Evolutionary conservation across 1,140 invertebrate species (phyloP), one percentile per base, ranked within the genome.

Genomic region (Octopus bimaculoides): DNA sequence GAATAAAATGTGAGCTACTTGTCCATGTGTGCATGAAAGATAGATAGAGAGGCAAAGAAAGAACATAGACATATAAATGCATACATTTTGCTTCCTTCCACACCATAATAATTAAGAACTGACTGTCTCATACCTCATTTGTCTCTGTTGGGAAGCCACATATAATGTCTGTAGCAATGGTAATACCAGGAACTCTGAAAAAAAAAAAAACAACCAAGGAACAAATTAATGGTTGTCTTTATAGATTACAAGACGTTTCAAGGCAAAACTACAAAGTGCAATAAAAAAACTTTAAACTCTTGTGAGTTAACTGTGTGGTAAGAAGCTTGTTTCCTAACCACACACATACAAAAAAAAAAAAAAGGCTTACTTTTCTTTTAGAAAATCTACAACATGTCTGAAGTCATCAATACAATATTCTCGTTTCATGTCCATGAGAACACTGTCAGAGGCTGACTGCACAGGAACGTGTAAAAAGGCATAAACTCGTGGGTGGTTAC

Each of bases 141-240:
- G 95, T 98, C 92, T 99, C 98, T 5, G 96, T 98, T 0, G 98
- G 98, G 90, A 99, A 99, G 0, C 98, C 98, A 90, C 97, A 99
- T 86, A 99, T 99, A 56, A 99, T 95, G 89, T 99, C 98, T 0
- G 98, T 99, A 0, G 97, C 97, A 85, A 99, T 96, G 4, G 96
- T 98, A 9, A 99, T 92, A 5, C 93, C 94, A 0, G 94, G 94
- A 5, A 97, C 95, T 84, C 94, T 95, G 26, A 75, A 75, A 75
- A 20, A 3, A 41, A 82, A 81, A 76, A 78, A 80, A 52, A 26
- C 41, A 75, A 5, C 5, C 17, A 75, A 41, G 52, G 8, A 66
- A 77, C n/a, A 7, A 75, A 41, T 41, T 41, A 41, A 41, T 41
- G 0, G 26, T 41, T 41, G 3, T 41, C 26, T 41, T 41, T 41